Evolutionary conservation across 2,113 vertebrate genomes (phyloP).

Genomic region (Cheirogaleus medius): DNA sequence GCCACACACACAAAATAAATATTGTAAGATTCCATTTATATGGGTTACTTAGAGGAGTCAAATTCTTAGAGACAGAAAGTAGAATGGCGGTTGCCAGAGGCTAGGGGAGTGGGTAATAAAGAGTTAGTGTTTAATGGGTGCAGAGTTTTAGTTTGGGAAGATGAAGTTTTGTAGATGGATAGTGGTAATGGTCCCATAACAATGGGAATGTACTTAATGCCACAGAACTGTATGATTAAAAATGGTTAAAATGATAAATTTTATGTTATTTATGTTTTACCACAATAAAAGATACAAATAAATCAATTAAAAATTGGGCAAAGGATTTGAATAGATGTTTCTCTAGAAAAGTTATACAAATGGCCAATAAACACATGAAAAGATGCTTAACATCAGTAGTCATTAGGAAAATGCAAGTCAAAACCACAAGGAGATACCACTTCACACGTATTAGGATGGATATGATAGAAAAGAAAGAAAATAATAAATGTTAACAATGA

Average conservation of each 20-base stretch:
- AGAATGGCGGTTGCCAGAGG: background rate
- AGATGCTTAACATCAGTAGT: background rate
- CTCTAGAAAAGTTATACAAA: background rate
- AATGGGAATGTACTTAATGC: background rate
- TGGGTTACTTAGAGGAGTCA: background rate
- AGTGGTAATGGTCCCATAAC: background rate
- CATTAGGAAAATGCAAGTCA: background rate
- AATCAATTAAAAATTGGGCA: background rate
- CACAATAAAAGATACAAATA: conserved; percentile 3
- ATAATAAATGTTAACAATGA: background rate
- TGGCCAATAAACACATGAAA: background rate
- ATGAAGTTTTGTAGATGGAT: background rate
- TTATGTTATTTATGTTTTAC: background rate
- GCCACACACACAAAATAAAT: background rate
- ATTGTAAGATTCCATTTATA: background rate
- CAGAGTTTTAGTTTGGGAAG: background rate
- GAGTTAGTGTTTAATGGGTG: background rate
- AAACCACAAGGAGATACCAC: conserved; percentile 5
- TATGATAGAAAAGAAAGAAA: background rate
- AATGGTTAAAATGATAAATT: background rate
- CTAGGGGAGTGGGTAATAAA: background rate
- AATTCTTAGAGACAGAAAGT: background rate
- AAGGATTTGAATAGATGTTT: background rate
- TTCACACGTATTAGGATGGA: background rate
- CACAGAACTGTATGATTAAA: background rate